Conservation (phyloP, 2,888 invertebrate species). For the Eledone cirrhosa region DNA sequence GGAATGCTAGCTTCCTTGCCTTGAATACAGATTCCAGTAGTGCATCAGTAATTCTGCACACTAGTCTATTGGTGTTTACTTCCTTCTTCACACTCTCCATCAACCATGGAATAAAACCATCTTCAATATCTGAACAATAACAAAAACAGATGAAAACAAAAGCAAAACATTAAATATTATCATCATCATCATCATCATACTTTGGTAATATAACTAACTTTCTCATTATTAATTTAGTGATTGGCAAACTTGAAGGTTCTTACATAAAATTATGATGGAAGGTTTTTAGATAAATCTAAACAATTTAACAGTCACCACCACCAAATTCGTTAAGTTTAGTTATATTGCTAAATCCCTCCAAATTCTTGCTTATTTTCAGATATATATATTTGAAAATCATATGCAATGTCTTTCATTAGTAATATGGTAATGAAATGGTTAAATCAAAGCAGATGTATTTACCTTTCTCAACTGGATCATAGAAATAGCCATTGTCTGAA, state of each 20-base stretch:
- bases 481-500: constrained; percentile 75
- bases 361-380: no score
- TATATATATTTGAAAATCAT: no score
- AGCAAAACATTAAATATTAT: background rate
- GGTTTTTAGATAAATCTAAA: background rate
- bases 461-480: constrained; percentile 75
- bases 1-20: constrained; percentile 53
- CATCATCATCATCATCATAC: background rate
- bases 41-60: constrained; percentile 82
- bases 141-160: background rate
- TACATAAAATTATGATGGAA: no score
- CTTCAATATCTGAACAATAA: constrained; percentile 69
- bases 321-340: no score
- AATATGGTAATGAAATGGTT: no score
- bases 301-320: no score
- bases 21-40: constrained; percentile 64
- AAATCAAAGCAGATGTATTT: background rate
- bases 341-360: no score
- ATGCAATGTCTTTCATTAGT: no score
- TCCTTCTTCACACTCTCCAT: constrained; percentile 83
- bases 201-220: no score
- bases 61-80: constrained; percentile 82
- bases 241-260: no score
- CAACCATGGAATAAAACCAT: constrained; percentile 86
- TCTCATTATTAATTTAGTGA: no score